Percentiles rank a stretch among this genome's conserved stretches.
Conservation (phyloP, 2,113 vertebrate species). For the Hystrix brachyura region DNA sequence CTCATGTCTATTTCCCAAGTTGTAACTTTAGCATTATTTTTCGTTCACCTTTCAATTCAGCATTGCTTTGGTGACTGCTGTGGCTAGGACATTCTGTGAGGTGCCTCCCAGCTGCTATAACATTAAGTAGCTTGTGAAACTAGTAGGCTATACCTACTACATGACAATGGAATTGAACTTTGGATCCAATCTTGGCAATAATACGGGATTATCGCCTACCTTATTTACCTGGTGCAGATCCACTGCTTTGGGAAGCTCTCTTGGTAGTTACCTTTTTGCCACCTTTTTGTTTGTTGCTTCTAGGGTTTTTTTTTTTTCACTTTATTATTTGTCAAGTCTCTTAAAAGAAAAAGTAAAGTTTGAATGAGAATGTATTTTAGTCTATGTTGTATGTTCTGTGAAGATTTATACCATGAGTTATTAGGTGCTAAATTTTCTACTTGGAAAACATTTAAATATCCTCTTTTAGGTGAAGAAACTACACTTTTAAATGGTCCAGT, state of each 20-base stretch:
- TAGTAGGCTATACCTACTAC: not conserved
- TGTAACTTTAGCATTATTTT: not conserved
- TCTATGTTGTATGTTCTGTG: not conserved
- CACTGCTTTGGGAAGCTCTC: not conserved
- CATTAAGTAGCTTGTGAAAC: not conserved
- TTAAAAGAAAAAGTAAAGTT: not conserved
- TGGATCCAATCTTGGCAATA: not conserved
- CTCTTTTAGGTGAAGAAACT: not conserved
- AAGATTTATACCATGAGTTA: constrained; percentile 45
- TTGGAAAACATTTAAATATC: constrained; percentile 25
- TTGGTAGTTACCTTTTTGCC: not conserved
- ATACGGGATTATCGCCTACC: not conserved
- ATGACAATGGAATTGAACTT: not conserved
- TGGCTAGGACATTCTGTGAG: not conserved
- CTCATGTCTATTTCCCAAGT: not conserved
- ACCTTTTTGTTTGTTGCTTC: not conserved
- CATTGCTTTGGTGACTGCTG: not conserved
- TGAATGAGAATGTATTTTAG: not conserved
- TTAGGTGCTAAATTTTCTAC: constrained; percentile 26
- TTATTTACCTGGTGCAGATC: not conserved
- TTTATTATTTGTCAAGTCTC: not conserved
- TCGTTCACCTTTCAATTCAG: not conserved
- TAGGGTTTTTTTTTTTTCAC: not conserved
- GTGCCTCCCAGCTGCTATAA: not conserved
- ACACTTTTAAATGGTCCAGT: not conserved